Evolutionary conservation across 2,797 vertebrate genomes (phyloP), one percentile per base, ranked within the genome.

Genomic region (Cirrhinus mrigala): DNA sequence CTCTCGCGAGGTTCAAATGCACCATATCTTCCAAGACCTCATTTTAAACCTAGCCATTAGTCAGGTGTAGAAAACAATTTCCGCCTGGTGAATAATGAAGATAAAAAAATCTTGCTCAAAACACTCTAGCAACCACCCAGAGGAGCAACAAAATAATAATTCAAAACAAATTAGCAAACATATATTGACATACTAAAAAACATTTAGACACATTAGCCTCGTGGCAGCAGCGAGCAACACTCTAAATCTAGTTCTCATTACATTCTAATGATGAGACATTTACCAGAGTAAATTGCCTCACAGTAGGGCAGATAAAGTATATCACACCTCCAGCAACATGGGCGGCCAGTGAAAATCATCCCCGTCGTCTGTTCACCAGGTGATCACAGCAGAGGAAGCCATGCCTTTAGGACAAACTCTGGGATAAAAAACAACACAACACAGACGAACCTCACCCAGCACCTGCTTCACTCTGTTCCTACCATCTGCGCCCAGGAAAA

Each of bases 401-500:
- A 81, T 82, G 85, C 84, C 89, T 84, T 44, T 18, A 58, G 84
- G 88, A 86, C 70, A 56, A 90, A 86, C 76, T 89, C 83, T 37
- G 68, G 46, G 87, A 81, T 52, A 88, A 76, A 90, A 85, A 64
- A 58, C 87, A 89, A 88, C 89, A 87, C 22, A 75, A 87, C 86
- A 81, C 40, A 16, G 82, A 82, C 82, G 88, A 90, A 88, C 90
- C 90, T 83, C 86, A 86, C 84, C 68, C 88, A 82, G 86, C 92
- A 93, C 93, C 92, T 92, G 93, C 79, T 64, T 66, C 50, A 12
- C 90, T 92, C 91, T 78, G 86, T 89, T 88, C 87, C 87, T 88
- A 89, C 93, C 94, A 94, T 94, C 94, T 94, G 93, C 90, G 91
- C 93, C 88, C 88, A 44, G 85, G 64, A 79, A 46, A 90, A 74